A percentile compares a stretch with the other conserved stretches of the same genome.
These are phyloP conservation scores for Bombus pyrosoma DNA, from an alignment of 1,140 invertebrate genomes.

Conservation along the genomic window DNA sequence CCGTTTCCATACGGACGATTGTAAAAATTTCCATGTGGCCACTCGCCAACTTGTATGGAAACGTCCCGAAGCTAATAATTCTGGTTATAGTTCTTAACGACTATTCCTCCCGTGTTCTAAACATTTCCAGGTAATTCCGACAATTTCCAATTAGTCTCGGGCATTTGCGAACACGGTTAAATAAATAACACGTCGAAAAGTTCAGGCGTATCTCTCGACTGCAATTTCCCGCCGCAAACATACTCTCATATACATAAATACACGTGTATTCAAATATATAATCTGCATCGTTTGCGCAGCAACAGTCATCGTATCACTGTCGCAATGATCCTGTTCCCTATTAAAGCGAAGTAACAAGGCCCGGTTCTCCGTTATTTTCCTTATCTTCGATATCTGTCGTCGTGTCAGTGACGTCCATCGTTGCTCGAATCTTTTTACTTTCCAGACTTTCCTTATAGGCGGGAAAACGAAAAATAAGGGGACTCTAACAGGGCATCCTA, in stretches of 20 bases:
- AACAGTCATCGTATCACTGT: background rate
- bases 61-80: background rate
- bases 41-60: background rate
- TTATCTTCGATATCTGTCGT: background rate
- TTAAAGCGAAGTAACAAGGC: background rate
- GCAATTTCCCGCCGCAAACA: background rate
- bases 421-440: background rate
- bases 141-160: slow-evolving; percentile 17
- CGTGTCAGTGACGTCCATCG: background rate
- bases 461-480: background rate
- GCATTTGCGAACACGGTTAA: background rate
- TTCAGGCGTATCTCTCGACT: too few species aligned
- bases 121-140: background rate
- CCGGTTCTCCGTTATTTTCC: background rate
- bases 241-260: background rate
- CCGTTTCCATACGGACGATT: background rate
- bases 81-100: background rate
- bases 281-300: background rate
- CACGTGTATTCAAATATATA: background rate
- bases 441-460: background rate
- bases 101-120: background rate
- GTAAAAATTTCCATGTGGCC: slow-evolving; percentile 1
- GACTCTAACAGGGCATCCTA: background rate
- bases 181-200: slow-evolving; percentile 10
- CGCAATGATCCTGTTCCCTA: slow-evolving; percentile 13